Evolutionary conservation across 37 sponge, comb jelly and placozoan species (phyloP).

Genomic region (Spongilla lacustris): DNA sequence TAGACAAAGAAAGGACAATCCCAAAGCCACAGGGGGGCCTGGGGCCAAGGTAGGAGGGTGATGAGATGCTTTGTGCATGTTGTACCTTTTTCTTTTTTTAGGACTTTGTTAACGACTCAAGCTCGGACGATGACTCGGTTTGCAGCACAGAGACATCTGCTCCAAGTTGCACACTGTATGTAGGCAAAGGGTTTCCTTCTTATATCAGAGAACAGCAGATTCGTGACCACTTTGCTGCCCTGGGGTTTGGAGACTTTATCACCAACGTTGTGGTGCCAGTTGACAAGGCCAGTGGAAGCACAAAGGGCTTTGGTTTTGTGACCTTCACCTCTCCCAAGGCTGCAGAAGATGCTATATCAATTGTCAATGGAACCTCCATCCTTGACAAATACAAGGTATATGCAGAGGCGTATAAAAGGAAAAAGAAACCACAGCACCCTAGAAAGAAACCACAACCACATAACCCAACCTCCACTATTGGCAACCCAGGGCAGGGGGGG

Average conservation of each 20-base stretch:
- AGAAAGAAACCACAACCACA: neutral
- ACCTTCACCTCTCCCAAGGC: neutral
- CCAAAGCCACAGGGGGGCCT: too few species aligned
- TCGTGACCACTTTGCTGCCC: neutral
- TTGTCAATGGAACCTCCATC: conserved; percentile 12
- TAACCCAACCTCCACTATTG: too few species aligned
- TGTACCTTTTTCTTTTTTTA: too few species aligned
- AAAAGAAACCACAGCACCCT: neutral
- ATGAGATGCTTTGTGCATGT: too few species aligned
- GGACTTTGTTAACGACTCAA: too few species aligned
- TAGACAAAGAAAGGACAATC: too few species aligned
- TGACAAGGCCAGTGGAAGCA: neutral
- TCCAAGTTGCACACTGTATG: neutral
- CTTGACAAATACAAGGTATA: neutral
- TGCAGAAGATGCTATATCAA: conserved; percentile 10
- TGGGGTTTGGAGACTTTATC: neutral
- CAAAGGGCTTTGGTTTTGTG: conserved; percentile 45
- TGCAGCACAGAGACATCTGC: neutral
- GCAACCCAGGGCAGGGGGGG: too few species aligned
- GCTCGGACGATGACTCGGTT: neutral
- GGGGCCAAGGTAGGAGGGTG: too few species aligned
- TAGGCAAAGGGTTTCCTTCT: neutral
- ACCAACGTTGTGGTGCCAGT: neutral
- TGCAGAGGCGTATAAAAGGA: neutral
- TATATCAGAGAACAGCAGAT: neutral